Percentiles rank a stretch among this genome's conserved stretches.
Conservation (phyloP, 2,888 invertebrate species). For the Neuroscelio doddi region DNA sequence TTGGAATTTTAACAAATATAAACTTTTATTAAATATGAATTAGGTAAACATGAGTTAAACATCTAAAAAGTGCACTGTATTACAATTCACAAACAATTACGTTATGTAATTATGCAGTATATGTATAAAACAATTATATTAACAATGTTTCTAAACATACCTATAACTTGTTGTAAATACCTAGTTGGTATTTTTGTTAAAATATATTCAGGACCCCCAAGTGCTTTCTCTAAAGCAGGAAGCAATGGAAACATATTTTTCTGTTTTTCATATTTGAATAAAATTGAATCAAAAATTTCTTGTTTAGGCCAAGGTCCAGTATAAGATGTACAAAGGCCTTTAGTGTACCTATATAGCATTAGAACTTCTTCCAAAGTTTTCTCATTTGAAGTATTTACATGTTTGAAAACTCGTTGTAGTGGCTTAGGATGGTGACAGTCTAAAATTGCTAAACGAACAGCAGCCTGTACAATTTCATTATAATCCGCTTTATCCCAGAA, state of each 20-base stretch:
- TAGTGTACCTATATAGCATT: constrained; percentile 75
- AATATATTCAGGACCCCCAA: constrained; percentile 76
- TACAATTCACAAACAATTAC: too few species aligned
- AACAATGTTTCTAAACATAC: constrained; percentile 9
- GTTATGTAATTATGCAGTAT: too few species aligned
- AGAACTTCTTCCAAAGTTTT: constrained; percentile 59
- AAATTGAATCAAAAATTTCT: constrained; percentile 61
- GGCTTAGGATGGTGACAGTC: constrained; percentile 76
- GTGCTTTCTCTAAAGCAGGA: constrained; percentile 71
- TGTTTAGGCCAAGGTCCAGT: constrained; percentile 71
- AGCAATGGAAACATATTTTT: neutral
- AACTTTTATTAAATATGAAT: too few species aligned
- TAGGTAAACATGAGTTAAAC: too few species aligned
- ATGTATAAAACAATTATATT: too few species aligned
- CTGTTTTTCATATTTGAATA: neutral
- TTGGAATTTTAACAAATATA: too few species aligned
- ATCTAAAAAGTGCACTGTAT: too few species aligned
- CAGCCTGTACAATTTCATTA: constrained; percentile 73
- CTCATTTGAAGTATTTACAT: constrained; percentile 9
- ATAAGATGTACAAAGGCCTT: constrained; percentile 71
- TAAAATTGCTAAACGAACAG: constrained; percentile 76
- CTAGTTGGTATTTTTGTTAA: constrained; percentile 74
- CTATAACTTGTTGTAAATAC: neutral
- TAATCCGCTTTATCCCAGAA: constrained; percentile 50
- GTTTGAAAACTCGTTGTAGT: constrained; percentile 74